Evolutionary conservation across 1,140 invertebrate genomes (phyloP).

Genomic region (Caenorhabditis tropicalis): DNA sequence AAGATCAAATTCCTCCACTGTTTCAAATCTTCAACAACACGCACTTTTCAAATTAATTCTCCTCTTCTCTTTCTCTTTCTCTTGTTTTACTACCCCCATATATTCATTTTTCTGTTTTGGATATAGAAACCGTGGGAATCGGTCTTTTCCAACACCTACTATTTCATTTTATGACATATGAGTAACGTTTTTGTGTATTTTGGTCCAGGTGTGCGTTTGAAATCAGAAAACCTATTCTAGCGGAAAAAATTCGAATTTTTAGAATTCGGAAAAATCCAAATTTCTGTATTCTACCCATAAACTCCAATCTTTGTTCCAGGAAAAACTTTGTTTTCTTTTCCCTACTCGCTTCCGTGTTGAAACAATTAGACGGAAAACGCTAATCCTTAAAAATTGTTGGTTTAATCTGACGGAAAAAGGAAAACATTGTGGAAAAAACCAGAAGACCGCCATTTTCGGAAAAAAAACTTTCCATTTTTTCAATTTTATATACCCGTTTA

Average conservation of each 20-base stretch:
- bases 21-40: background rate
- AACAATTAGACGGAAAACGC: background rate
- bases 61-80: background rate
- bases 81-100: background rate
- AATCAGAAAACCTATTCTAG: background rate
- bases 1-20: no score
- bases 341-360: background rate
- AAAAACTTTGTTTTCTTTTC: background rate
- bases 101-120: background rate
- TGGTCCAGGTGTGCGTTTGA: no score
- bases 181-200: no score
- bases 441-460: background rate
- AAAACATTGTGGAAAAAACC: background rate
- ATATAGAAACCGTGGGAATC: constrained; percentile 3
- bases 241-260: no score
- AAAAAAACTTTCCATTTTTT: background rate
- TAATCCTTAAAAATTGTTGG: constrained; percentile 34
- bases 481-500: no score
- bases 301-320: constrained; percentile 9
- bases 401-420: background rate
- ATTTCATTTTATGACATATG: background rate
- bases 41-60: background rate
- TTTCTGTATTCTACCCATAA: background rate
- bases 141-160: background rate
- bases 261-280: no score